Percentiles rank a stretch among this genome's conserved stretches.
These are phyloP conservation scores for Phalera bucephala DNA, from an alignment of 2,888 invertebrate genomes.

Conservation along the genomic window DNA sequence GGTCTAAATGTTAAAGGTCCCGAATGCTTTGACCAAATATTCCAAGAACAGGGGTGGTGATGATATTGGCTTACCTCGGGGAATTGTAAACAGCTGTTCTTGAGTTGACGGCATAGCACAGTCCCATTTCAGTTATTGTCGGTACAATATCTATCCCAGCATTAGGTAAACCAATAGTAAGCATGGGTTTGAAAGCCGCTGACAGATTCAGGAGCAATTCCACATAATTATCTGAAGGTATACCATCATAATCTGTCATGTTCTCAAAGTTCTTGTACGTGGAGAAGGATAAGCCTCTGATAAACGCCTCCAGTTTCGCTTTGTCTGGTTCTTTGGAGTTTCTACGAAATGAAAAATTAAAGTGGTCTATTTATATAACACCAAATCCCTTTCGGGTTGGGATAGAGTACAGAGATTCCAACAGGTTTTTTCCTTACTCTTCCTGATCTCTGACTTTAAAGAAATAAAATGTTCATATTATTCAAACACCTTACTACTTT, in stretches of 20 bases:
- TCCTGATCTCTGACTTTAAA: no score
- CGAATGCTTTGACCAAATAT: no score
- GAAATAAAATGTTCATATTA: no score
- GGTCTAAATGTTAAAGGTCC: no score
- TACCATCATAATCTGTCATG: slow-evolving; percentile 79
- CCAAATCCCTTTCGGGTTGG: no score
- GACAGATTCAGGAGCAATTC: slow-evolving; percentile 80
- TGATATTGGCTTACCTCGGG: slow-evolving; percentile 69
- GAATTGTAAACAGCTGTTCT: slow-evolving; percentile 84
- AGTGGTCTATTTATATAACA: background rate
- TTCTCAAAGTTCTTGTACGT: slow-evolving; percentile 84
- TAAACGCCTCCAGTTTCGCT: slow-evolving; percentile 78
- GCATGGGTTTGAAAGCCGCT: slow-evolving; percentile 69
- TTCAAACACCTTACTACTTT: no score
- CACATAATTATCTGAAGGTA: slow-evolving; percentile 82
- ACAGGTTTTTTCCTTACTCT: no score
- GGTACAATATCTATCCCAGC: slow-evolving; percentile 78
- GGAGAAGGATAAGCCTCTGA: slow-evolving; percentile 80
- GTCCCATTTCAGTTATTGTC: slow-evolving; percentile 86
- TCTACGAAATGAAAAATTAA: slow-evolving; percentile 42
- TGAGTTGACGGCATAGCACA: slow-evolving; percentile 87
- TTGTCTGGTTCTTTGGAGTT: slow-evolving; percentile 68
- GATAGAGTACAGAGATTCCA: no score
- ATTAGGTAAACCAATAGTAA: slow-evolving; percentile 81
- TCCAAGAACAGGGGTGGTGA: no score